Base-by-base conservation (phyloP, 2,888 invertebrate genomes). In the Metallyticus violacea region DNA sequence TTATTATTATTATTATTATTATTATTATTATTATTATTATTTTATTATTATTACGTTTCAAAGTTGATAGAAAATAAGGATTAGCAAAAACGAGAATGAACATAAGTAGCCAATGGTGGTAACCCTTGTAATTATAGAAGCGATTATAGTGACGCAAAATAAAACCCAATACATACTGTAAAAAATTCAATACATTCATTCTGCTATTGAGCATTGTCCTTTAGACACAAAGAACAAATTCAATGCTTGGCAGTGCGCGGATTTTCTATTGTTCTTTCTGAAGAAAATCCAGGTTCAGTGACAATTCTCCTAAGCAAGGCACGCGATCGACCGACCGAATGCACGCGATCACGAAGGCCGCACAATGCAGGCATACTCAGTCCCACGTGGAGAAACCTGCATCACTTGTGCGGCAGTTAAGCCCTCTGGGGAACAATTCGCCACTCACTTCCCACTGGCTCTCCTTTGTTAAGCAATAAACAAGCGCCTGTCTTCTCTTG, bases 271-370 rank as follows among this genome's bases (percentile, higher is more conserved):
- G 22, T 15, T 62, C 9, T 15, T 62, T 62, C 40, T 62, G 40
- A 62, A 62, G 40, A 62, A 62, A 62, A 62, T 62, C 15, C 22
- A 62, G 15, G 40, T 62, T 62, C 40, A 62, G 40, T 62, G 40
- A 62, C 40, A 62, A 62, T 62, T 22, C 40, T 62, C 40, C 40
- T 15, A 15, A 62, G 40, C 40, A 62, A 62, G 15, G 40, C 40
- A 62, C 40, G 40, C 40, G 40, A 62, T 62, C 22, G 40, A 26
- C 30, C 25, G 81, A 26, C 22, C n/a, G 81, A 22, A 26, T 78
- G 40, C 81, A 81, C 81, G 81, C 81, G 28, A 81, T 81, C 81
- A 81, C 81, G 81, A 30, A 81, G 81, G 81, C 6, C 30, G 81
- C 40, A 62, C 15, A 62, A 62, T 62, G 40, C 40, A 62, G 40